phyloP scores from a whole-genome alignment of 1,140 invertebrate species.

The Neodiprion fabricii region DNA sequence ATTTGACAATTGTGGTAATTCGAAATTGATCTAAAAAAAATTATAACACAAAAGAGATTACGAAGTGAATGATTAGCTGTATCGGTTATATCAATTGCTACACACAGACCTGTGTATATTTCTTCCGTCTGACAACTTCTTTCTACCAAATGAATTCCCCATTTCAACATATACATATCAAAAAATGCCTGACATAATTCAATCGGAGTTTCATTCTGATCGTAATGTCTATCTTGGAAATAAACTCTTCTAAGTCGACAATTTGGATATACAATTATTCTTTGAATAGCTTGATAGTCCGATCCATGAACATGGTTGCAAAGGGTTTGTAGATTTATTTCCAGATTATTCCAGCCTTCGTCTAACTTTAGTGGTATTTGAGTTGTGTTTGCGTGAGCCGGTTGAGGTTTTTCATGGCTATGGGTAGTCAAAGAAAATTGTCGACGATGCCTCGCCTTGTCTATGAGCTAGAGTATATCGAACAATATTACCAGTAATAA shows the following conservation, averaged over 20 bases:
- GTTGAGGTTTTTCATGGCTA: conserved; percentile 19
- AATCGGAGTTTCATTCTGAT: conserved; percentile 25
- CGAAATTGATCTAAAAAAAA: no score
- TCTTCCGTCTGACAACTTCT: conserved; percentile 31
- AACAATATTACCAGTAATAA: neutral
- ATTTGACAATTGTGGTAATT: no score
- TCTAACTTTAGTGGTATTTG: conserved; percentile 26
- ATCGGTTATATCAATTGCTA: neutral
- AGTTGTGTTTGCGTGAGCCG: conserved; percentile 3
- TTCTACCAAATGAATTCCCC: conserved; percentile 25
- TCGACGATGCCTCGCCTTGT: conserved; percentile 26
- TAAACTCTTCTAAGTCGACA: conserved; percentile 32
- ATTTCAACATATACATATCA: conserved; percentile 31
- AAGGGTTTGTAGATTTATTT: conserved; percentile 28
- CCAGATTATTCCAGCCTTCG: conserved; percentile 34
- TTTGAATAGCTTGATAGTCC: conserved; percentile 27
- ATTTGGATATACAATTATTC: conserved; percentile 32
- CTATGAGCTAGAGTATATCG: conserved; percentile 27
- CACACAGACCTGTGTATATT: neutral
- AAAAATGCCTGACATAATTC: conserved; percentile 28
- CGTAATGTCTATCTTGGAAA: conserved; percentile 36
- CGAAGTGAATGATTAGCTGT: neutral
- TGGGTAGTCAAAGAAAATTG: conserved; percentile 31
- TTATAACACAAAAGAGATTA: neutral
- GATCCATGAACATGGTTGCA: conserved; percentile 26